phyloP scores from a whole-genome alignment of 2,888 invertebrate species.

The Epirrhoe alternata region DNA sequence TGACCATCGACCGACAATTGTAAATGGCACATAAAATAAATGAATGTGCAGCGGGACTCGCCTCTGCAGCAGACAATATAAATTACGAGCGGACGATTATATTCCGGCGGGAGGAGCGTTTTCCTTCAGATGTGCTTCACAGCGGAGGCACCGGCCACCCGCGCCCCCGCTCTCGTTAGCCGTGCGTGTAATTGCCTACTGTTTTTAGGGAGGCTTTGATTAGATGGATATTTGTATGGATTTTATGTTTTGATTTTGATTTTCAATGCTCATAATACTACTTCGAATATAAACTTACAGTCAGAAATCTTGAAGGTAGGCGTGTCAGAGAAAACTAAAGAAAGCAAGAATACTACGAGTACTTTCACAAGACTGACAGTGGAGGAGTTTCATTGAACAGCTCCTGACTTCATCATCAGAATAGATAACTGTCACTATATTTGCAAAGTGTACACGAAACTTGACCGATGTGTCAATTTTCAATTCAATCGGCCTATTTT shows the following conservation, averaged over 20 bases:
- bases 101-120: conserved; percentile 84
- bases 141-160: conserved; percentile 50
- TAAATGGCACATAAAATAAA: conserved; percentile 87
- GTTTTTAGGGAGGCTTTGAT: conserved; percentile 68
- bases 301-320: not conserved
- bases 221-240: conserved; percentile 51
- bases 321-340: no score
- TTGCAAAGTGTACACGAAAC: no score
- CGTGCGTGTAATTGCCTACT: conserved; percentile 73
- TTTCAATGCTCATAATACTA: not conserved
- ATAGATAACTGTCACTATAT: no score
- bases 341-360: no score
- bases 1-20: conserved; percentile 87
- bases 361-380: no score
- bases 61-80: conserved; percentile 86
- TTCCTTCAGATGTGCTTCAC: conserved; percentile 80
- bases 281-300: not conserved
- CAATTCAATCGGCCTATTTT: no score
- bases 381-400: no score
- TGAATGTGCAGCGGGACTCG: conserved; percentile 86
- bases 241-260: conserved; percentile 33
- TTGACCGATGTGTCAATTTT: no score
- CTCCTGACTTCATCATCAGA: no score
- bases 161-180: conserved; percentile 61
- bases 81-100: conserved; percentile 86